Base-by-base conservation (phyloP, 2,113 vertebrate species). In the Verasper variegatus region DNA sequence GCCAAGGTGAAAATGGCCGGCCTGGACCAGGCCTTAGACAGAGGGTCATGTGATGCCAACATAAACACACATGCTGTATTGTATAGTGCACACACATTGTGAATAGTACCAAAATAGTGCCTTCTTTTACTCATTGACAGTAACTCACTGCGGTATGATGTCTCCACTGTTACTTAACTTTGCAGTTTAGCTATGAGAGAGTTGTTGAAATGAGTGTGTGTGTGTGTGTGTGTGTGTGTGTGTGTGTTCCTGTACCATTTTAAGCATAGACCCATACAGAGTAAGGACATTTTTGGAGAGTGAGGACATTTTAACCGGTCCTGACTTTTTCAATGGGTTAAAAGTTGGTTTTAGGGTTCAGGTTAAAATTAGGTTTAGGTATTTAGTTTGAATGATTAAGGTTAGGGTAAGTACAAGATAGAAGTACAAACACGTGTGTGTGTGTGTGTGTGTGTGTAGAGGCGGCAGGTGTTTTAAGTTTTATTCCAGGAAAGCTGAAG, bases 401-500 rank as follows among this genome's bases (percentile, higher is more conserved):
- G 27, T 27, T 27, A 24, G 23, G 27, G 27, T 27, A 27, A 27
- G 27, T 27, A 5, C 27, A 42, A 42, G 12, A 24, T 24, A 24
- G 23, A 24, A 24, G 23, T 24, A 2, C 23, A 24, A 24, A 24
- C 23, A 24, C 3, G 42, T 45, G 15, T 54, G 40, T 37, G 49
- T 52, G 26, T 37, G 55, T 52, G 11, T 23, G 63, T 58, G 55
- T 31, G 1, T 65, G 59, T 54, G 3, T 11, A 1, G 52, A 18
- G 24, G 14, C 66, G 54, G 51, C 82, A 86, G 85, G 90, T 87
- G 88, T 76, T 78, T 85, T 35, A 21, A 68, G 60, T 77, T 82
- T 31, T 84, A 69, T 90, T 91, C 88, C 83, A 79, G 88, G 83
- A 85, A 84, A 68, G 75, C 59, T 69, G 70, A 64, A 68, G 49